Conservation (phyloP, 2,888 invertebrate genomes). For the Machimus rusticus region DNA sequence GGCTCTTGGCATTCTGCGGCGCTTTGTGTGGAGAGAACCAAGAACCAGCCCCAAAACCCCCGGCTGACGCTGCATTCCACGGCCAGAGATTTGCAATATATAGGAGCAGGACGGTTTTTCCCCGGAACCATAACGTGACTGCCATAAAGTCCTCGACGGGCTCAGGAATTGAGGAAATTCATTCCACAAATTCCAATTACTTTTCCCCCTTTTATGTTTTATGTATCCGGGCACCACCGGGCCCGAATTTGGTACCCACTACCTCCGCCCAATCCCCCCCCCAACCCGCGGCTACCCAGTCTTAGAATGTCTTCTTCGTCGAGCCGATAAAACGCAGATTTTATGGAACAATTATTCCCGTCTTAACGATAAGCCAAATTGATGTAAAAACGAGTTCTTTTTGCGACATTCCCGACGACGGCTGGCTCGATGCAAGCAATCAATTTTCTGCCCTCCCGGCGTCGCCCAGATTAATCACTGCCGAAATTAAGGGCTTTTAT, state of each 20-base stretch:
- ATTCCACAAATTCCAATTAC: conserved; percentile 26
- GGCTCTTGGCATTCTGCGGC: conserved; percentile 5
- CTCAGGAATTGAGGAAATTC: background rate
- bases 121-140: background rate
- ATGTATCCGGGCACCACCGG: background rate
- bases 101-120: background rate
- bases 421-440: conserved; percentile 18
- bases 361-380: conserved; percentile 43
- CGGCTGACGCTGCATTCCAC: conserved; percentile 4
- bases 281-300: background rate
- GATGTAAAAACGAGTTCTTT: conserved; percentile 33
- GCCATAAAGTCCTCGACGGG: background rate
- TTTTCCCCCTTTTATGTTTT: conserved; percentile 34
- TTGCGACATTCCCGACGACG: conserved; percentile 21
- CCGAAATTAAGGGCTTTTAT: conserved; percentile 29
- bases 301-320: background rate
- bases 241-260: background rate
- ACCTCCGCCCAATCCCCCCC: background rate
- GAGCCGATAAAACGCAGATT: conserved; percentile 46
- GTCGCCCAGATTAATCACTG: conserved; percentile 23
- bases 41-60: background rate
- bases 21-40: background rate
- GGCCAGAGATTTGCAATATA: background rate
- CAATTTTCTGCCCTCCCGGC: conserved; percentile 17
- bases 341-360: conserved; percentile 46